Percentiles rank a stretch among this genome's conserved stretches.
Conservation (phyloP, 2,888 invertebrate species). For the Machimus rusticus region DNA sequence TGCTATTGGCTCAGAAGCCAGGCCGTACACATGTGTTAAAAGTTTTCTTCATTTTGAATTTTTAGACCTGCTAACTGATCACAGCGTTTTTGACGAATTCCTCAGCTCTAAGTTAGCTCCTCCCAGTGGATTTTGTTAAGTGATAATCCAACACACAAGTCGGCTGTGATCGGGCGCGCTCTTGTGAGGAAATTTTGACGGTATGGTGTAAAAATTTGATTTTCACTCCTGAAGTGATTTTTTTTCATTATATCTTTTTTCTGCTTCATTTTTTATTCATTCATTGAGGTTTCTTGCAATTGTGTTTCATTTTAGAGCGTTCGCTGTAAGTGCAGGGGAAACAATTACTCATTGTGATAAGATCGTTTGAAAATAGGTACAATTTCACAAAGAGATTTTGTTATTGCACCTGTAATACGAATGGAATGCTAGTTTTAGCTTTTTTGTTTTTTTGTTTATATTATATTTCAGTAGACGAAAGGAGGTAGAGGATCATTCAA, state of each 20-base stretch:
- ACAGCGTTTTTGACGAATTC: neutral
- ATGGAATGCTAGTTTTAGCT: neutral
- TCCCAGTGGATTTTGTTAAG: conserved; percentile 2
- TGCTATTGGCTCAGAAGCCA: neutral
- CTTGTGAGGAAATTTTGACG: conserved; percentile 42
- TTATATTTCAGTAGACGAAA: neutral
- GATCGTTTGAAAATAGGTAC: neutral
- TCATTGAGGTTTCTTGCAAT: neutral
- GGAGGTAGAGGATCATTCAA: neutral
- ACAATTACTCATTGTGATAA: conserved; percentile 10
- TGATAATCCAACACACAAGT: conserved; percentile 30
- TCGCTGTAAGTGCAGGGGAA: neutral
- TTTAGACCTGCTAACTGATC: conserved; percentile 7
- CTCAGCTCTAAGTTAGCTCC: neutral
- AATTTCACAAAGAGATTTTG: neutral
- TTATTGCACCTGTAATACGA: neutral
- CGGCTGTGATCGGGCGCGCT: neutral
- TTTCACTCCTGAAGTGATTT: conserved; percentile 43
- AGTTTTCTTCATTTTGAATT: conserved; percentile 36
- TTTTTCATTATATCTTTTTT: conserved; percentile 18
- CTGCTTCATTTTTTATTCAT: neutral
- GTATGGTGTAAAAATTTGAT: conserved; percentile 47
- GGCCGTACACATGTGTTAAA: neutral
- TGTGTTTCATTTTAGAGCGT: neutral
- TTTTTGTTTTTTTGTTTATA: neutral